Evolutionary conservation across 2,888 invertebrate species (phyloP).

Genomic region (Coenonympha glycerion): DNA sequence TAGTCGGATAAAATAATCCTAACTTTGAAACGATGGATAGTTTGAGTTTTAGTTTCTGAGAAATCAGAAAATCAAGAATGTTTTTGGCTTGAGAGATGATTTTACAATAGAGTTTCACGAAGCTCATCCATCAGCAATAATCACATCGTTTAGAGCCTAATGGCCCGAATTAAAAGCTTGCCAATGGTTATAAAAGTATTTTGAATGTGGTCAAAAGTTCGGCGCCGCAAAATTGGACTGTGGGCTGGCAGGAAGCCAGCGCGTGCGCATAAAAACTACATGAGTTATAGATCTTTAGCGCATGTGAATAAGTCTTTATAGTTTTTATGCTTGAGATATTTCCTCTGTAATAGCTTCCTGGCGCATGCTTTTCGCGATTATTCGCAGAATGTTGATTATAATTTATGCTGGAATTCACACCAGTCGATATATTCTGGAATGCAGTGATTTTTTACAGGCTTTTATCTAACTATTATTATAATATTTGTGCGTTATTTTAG

Average conservation of each 20-base stretch:
- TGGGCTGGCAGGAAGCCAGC: conserved; percentile 59
- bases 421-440: conserved; percentile 5
- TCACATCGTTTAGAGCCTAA: conserved; percentile 20
- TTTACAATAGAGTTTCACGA: neutral
- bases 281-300: conserved; percentile 2
- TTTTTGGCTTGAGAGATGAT: neutral
- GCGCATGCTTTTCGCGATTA: conserved; percentile 18
- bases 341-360: conserved; percentile 14
- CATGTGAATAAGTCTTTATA: neutral
- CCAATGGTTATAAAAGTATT: conserved; percentile 47
- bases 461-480: too few relatives aligned
- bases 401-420: conserved; percentile 16
- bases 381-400: conserved; percentile 15
- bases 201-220: conserved; percentile 58
- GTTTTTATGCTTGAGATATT: conserved; percentile 17
- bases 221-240: conserved; percentile 59
- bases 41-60: too few relatives aligned
- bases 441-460: too few relatives aligned
- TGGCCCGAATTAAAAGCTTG: conserved; percentile 34
- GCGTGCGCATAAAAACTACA: conserved; percentile 35
- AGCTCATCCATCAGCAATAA: neutral
- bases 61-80: too few relatives aligned
- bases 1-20: too few relatives aligned
- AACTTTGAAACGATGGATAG: too few relatives aligned
- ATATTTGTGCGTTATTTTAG: too few relatives aligned